phyloP scores from a whole-genome alignment of 2,113 vertebrate genomes.

The Xiphophorus couchianus region DNA sequence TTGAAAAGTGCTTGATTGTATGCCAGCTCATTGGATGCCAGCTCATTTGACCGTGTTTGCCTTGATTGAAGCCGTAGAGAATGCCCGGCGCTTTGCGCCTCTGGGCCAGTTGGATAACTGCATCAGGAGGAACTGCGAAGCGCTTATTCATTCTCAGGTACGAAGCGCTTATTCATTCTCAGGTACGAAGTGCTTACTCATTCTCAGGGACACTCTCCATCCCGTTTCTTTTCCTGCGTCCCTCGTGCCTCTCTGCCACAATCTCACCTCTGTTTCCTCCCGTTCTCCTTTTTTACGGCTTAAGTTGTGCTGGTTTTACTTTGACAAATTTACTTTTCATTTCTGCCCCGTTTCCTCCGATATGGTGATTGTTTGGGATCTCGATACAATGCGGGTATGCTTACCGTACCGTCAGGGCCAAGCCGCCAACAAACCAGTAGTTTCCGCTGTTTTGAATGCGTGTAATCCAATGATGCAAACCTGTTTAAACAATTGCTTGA shows the following conservation, averaged over 20 bases:
- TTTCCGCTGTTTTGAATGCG: too few relatives aligned
- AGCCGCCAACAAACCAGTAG: too few relatives aligned
- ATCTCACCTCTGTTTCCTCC: constrained; percentile 59
- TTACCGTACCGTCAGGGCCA: neutral
- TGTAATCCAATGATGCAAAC: too few relatives aligned
- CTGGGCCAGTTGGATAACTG: constrained; percentile 62
- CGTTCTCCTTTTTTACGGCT: neutral
- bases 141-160: constrained; percentile 64
- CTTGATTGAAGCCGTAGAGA: constrained; percentile 62
- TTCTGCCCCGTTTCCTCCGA: constrained; percentile 20
- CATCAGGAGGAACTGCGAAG: constrained; percentile 53
- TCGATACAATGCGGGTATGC: neutral
- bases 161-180: neutral
- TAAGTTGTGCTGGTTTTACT: neutral
- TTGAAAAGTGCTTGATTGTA: too few relatives aligned
- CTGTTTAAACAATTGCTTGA: too few relatives aligned
- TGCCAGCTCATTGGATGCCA: constrained; percentile 48
- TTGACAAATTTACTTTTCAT: constrained; percentile 15
- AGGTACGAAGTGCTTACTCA: too few relatives aligned
- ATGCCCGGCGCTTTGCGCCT: constrained; percentile 44
- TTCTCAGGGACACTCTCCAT: constrained; percentile 27
- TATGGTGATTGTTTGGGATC: neutral
- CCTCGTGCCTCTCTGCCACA: constrained; percentile 26
- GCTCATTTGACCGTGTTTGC: constrained; percentile 34
- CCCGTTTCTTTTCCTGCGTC: constrained; percentile 35